phyloP scores from a whole-genome alignment of 2,888 invertebrate genomes.

The Lutraria lutraria region DNA sequence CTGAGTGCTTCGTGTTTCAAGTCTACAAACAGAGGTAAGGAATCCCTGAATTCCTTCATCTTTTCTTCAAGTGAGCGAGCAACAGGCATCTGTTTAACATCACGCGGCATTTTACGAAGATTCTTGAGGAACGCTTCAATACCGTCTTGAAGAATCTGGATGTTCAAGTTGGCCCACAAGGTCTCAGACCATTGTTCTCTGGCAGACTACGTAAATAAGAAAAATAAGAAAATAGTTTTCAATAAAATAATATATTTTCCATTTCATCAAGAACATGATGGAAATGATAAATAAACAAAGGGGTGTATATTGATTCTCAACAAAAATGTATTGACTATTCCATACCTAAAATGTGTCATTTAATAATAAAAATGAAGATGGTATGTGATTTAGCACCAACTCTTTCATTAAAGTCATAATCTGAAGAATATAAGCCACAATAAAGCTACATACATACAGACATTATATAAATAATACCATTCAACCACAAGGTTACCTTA shows the following conservation, averaged over 20 bases:
- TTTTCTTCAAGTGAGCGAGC: constrained; percentile 92
- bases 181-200: constrained; percentile 95
- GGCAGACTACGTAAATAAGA: constrained; percentile 87
- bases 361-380: too few species aligned
- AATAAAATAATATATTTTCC: neutral
- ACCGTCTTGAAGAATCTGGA: constrained; percentile 93
- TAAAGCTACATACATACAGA: too few species aligned
- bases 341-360: too few species aligned
- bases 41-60: constrained; percentile 95
- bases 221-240: neutral
- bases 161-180: constrained; percentile 95
- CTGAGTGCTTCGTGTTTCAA: constrained; percentile 96
- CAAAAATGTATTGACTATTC: too few species aligned
- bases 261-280: neutral
- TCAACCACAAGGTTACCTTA: too few species aligned
- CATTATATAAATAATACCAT: too few species aligned
- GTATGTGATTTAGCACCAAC: too few species aligned
- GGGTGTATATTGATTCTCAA: too few species aligned
- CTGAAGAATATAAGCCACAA: too few species aligned
- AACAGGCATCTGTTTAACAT: constrained; percentile 88
- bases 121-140: constrained; percentile 94
- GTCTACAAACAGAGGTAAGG: constrained; percentile 95
- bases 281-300: neutral
- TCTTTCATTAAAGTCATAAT: too few species aligned
- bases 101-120: constrained; percentile 92